phyloP scores from a whole-genome alignment of 2,797 vertebrate genomes.

The Monodelphis domestica region DNA sequence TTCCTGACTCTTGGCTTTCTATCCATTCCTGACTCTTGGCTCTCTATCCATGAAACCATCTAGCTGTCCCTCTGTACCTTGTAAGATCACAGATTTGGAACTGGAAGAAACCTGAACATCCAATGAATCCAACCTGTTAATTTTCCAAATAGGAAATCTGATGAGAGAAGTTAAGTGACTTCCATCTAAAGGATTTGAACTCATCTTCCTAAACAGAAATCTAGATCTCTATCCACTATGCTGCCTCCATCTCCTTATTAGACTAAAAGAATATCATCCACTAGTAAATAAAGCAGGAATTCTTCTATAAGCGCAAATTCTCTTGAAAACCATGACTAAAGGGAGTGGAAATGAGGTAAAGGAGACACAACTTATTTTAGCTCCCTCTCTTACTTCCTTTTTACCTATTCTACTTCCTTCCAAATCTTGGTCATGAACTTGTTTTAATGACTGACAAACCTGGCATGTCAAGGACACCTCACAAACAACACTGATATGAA shows the following conservation, averaged over 20 bases:
- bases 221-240: not conserved
- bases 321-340: slow-evolving; percentile 3
- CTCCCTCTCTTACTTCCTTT: not conserved
- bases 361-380: not conserved
- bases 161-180: not conserved
- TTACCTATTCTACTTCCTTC: not conserved
- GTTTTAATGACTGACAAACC: not conserved
- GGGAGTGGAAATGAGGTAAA: slow-evolving; percentile 1
- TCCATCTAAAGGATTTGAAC: not conserved
- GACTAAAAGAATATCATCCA: slow-evolving; percentile 34
- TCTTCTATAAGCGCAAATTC: not conserved
- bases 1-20: not conserved
- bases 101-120: not conserved
- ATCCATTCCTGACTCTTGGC: too few relatives aligned
- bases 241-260: not conserved
- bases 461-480: slow-evolving; percentile 5
- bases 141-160: not conserved
- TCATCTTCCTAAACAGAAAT: not conserved
- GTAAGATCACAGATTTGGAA: not conserved
- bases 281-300: not conserved
- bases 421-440: not conserved
- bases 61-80: not conserved
- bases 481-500: slow-evolving; percentile 11
- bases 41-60: not conserved
- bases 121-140: not conserved